Conservation (phyloP, 2,797 vertebrate species). For the Cyclura pinguis region DNA sequence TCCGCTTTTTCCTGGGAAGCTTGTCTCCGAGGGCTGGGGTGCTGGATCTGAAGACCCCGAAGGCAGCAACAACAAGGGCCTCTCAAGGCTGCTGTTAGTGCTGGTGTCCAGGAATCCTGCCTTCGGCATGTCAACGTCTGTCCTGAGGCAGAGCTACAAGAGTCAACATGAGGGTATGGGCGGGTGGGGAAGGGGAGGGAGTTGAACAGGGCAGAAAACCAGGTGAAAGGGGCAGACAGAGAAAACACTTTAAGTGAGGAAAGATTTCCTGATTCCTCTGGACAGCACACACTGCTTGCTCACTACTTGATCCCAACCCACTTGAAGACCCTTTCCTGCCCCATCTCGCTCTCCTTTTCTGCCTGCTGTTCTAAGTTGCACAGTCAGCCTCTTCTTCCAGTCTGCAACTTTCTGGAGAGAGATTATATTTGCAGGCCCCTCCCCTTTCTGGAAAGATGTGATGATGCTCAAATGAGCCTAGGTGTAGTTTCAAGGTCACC, state of each 20-base stretch:
- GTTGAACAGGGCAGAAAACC: conserved; percentile 37
- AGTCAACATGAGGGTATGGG: conserved; percentile 56
- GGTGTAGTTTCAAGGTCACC: conserved; percentile 22
- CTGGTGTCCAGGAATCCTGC: conserved; percentile 86
- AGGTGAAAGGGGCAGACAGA: conserved; percentile 53
- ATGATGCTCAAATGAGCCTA: conserved; percentile 36
- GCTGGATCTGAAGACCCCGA: conserved; percentile 84
- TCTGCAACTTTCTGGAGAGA: conserved; percentile 49
- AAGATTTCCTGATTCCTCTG: conserved; percentile 14
- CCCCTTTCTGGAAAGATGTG: background rate
- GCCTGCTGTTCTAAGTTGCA: background rate
- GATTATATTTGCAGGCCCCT: background rate
- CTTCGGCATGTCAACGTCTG: conserved; percentile 87
- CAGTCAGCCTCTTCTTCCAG: background rate
- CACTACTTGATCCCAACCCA: conserved; percentile 16
- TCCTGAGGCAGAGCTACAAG: conserved; percentile 88
- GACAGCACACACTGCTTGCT: background rate
- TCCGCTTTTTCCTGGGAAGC: conserved; percentile 83
- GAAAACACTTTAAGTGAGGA: conserved; percentile 62
- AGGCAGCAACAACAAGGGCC: conserved; percentile 79
- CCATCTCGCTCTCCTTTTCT: conserved; percentile 8
- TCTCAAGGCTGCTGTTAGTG: conserved; percentile 86
- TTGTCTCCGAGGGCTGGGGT: conserved; percentile 82
- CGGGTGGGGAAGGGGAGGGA: conserved; percentile 34
- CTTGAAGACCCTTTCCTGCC: conserved; percentile 37